A percentile compares a stretch with the other conserved stretches of the same genome.
Conservation (phyloP, 2,797 vertebrate species). For the Acridotheres tristis region DNA sequence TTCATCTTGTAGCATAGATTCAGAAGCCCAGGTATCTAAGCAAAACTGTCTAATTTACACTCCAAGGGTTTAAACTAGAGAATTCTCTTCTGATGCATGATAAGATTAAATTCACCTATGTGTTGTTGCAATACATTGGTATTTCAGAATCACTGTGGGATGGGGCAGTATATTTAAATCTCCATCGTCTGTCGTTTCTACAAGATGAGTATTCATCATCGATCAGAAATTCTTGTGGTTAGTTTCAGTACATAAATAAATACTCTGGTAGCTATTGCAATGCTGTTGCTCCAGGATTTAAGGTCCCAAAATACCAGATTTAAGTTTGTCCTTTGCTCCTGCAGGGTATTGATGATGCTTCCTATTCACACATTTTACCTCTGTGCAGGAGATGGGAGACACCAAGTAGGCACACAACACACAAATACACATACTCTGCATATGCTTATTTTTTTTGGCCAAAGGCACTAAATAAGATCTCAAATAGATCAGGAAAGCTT, state of each 20-base stretch:
- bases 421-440: background rate
- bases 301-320: accelerated
- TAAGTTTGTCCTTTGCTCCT: background rate
- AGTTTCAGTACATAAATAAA: background rate
- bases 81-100: background rate
- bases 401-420: background rate
- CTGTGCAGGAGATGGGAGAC: background rate
- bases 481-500: background rate
- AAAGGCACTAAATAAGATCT: background rate
- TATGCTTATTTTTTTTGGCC: background rate
- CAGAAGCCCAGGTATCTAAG: background rate
- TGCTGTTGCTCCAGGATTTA: background rate
- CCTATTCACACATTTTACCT: background rate
- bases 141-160: background rate
- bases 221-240: background rate
- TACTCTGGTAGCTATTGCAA: background rate
- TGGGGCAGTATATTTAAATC: background rate
- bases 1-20: background rate
- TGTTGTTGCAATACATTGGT: background rate
- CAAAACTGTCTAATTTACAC: background rate
- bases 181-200: background rate
- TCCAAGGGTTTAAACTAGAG: background rate
- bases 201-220: background rate
- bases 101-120: background rate
- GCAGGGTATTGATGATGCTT: background rate